Conservation (phyloP, 2,888 invertebrate species). For the Athrips mouffetella region DNA sequence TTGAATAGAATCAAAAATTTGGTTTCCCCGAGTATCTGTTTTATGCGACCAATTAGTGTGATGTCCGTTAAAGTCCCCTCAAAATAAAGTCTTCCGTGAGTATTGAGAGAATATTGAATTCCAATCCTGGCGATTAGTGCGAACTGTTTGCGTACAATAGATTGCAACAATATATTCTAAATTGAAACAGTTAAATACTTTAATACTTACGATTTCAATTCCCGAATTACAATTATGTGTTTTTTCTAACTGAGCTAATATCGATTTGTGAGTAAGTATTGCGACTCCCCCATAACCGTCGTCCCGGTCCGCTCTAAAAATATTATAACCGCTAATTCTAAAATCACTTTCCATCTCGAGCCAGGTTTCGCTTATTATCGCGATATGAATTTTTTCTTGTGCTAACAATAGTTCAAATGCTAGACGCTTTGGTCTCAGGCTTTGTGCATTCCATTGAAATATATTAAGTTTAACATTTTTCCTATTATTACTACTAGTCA, state of each 20-base stretch:
- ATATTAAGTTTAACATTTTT: slow-evolving; percentile 6
- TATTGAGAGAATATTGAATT: slow-evolving; percentile 21
- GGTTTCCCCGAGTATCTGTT: slow-evolving; percentile 25
- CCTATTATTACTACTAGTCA: neutral
- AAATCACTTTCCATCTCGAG: slow-evolving; percentile 20
- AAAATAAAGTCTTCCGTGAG: slow-evolving; percentile 20
- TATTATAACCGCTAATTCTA: slow-evolving; percentile 24
- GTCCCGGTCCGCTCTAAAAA: slow-evolving; percentile 23
- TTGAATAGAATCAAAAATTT: slow-evolving; percentile 23
- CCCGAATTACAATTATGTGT: slow-evolving; percentile 6
- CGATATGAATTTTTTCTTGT: slow-evolving; percentile 29
- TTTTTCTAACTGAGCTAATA: slow-evolving; percentile 15
- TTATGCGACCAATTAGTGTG: slow-evolving; percentile 31
- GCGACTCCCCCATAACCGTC: slow-evolving; percentile 31
- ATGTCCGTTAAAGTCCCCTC: slow-evolving; percentile 32
- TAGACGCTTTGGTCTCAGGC: slow-evolving; percentile 26
- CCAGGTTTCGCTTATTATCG: slow-evolving; percentile 30
- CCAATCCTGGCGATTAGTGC: slow-evolving; percentile 25
- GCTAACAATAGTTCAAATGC: slow-evolving; percentile 22
- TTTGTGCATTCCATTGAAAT: slow-evolving; percentile 32
- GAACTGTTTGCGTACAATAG: neutral
- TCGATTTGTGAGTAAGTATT: slow-evolving; percentile 27
- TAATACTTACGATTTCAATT: slow-evolving; percentile 21
- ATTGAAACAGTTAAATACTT: neutral
- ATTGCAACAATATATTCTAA: neutral